A percentile compares a stretch with the other conserved stretches of the same genome.
These are phyloP conservation scores for Gorilla gorilla DNA, from an alignment of 2,113 vertebrate genomes.

Conservation along the genomic window DNA sequence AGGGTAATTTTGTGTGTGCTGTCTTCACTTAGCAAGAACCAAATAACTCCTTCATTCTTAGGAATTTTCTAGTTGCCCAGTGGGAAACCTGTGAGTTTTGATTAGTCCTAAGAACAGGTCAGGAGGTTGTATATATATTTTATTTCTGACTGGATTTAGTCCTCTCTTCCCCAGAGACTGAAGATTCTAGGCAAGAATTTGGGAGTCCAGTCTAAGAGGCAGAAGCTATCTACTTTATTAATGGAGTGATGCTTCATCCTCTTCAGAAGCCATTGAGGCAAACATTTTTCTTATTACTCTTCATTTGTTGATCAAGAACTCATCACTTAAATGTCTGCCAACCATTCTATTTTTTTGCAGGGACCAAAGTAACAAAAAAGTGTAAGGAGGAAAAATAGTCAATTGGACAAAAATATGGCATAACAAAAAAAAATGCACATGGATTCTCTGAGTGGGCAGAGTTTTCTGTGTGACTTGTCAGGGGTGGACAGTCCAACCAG, in stretches of 20 bases:
- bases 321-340: neutral
- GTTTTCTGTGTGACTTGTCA: neutral
- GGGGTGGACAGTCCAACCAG: neutral
- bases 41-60: constrained; percentile 13
- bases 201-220: neutral
- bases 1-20: neutral
- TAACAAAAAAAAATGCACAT: neutral
- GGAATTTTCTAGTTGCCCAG: constrained; percentile 17
- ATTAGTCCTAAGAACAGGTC: neutral
- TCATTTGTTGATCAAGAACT: constrained; percentile 36
- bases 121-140: neutral
- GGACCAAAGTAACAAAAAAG: neutral
- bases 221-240: neutral
- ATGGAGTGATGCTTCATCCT: neutral
- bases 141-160: constrained; percentile 32
- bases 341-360: neutral
- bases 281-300: neutral
- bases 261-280: neutral
- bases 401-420: neutral
- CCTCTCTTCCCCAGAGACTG: neutral
- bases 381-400: neutral
- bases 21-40: constrained; percentile 41
- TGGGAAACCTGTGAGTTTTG: constrained; percentile 45
- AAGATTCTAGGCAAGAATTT: neutral
- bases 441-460: neutral